Percentiles rank a stretch among this genome's conserved stretches.
Evolutionary conservation across 1,140 invertebrate species (phyloP).

Genomic region (Aphaenogaster rudis): DNA sequence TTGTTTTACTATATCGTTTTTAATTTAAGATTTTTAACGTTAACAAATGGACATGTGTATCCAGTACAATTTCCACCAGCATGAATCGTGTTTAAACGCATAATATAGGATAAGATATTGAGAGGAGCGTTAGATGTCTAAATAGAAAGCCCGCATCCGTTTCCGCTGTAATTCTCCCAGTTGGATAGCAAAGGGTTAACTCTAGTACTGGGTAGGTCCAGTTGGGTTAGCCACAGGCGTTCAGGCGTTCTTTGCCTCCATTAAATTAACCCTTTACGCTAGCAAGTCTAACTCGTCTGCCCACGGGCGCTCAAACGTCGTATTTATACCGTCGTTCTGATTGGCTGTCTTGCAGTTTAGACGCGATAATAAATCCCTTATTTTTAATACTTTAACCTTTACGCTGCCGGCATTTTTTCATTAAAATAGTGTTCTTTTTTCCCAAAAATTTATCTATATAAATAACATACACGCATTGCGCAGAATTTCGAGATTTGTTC

Average conservation of each 20-base stretch:
- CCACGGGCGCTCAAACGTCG: slow-evolving; percentile 37
- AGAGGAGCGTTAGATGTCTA: slow-evolving; percentile 50
- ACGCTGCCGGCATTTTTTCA: no score
- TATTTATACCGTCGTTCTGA: slow-evolving; percentile 45
- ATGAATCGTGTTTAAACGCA: neutral
- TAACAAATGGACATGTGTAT: neutral
- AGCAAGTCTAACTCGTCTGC: slow-evolving; percentile 38
- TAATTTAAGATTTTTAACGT: neutral
- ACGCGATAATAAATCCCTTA: neutral
- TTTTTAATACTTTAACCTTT: neutral
- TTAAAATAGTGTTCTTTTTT: no score
- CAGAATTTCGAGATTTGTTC: no score
- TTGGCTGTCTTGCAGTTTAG: slow-evolving; percentile 13
- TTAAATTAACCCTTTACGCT: slow-evolving; percentile 65
- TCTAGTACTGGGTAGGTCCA: slow-evolving; percentile 54
- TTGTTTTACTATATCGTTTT: neutral
- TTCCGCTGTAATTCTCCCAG: slow-evolving; percentile 54
- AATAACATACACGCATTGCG: no score
- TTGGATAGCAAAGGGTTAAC: slow-evolving; percentile 58
- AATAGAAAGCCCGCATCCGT: slow-evolving; percentile 58
- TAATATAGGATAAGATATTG: slow-evolving; percentile 39
- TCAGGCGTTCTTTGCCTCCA: slow-evolving; percentile 60
- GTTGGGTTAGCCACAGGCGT: slow-evolving; percentile 61
- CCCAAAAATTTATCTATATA: no score
- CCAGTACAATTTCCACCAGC: neutral